A percentile compares a stretch with the other conserved stretches of the same genome.
phyloP scores from a whole-genome alignment of 2,113 vertebrate genomes.

The Morone chrysops region DNA sequence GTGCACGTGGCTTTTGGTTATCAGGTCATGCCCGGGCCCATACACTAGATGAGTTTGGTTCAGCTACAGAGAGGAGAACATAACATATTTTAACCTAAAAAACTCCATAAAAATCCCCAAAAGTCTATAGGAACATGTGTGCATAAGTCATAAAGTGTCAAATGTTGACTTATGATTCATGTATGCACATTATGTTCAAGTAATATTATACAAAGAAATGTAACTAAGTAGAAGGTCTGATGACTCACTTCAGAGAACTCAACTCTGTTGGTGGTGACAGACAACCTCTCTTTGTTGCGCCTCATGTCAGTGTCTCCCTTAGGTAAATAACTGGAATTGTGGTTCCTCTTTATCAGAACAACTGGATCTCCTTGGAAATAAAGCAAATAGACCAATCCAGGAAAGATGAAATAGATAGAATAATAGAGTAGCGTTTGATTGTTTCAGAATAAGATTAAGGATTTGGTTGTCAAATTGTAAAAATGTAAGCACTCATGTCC shows the following conservation, averaged over 20 bases:
- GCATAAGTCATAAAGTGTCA: neutral
- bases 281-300: slow-evolving; percentile 44
- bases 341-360: neutral
- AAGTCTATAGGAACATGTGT: neutral
- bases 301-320: slow-evolving; percentile 36
- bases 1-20: slow-evolving; percentile 46
- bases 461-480: neutral
- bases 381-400: slow-evolving; percentile 2
- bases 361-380: slow-evolving; percentile 26
- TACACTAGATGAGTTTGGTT: neutral
- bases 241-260: slow-evolving; percentile 60
- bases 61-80: slow-evolving; percentile 32
- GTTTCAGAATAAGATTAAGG: neutral
- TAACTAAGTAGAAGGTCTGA: neutral
- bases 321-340: slow-evolving; percentile 44
- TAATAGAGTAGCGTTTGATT: neutral
- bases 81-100: neutral
- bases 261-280: slow-evolving; percentile 41
- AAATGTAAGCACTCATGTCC: neutral
- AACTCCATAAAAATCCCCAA: neutral
- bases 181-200: neutral
- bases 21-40: slow-evolving; percentile 3
- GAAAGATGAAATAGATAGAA: neutral
- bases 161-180: neutral
- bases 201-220: neutral